Base-by-base conservation (phyloP, 30 jellyfish, hydroid and myxozoan genomes). In the Aurelia coerulea region DNA sequence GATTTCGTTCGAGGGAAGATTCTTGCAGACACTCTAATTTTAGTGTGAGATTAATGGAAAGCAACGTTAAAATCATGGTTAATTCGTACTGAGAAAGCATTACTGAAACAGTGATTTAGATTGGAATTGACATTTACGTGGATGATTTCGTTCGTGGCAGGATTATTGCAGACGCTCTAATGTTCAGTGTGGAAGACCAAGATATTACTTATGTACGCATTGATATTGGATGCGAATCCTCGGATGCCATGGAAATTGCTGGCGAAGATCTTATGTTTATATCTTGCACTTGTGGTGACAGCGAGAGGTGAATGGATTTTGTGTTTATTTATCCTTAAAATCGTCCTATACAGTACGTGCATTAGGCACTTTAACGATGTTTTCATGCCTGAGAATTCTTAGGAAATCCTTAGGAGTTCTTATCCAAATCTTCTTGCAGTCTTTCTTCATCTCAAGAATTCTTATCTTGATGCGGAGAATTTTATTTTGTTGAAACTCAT, bases 211-310 rank as follows among this genome's bases (percentile, higher is more conserved):
- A 83, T 83, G 92, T 83, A 69, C 86, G 92, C 86, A 83, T 62
- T 83, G 80, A 83, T 11, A 53, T 83, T 79, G 92, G 81, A 71
- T 69, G 80, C 32, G 74, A 39, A 29, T 49, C 62, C 56, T 83
- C 92, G 86, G 86, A 83, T 34, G 92, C 92, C 86, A 83, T 83
- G 92, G 92, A 70, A 50, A 46, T 39, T 74, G 74, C 73, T 83
- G 92, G 85, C 86, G 85, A 83, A 83, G 64, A 13, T 72, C 72
- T 14, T 69, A 58, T 14, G 73, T 19, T 2, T 83, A 2, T 10
- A 70, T 10, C 51, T 42, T 83, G 92, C 49, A 29, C 81, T 83
- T 83, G 92, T 62, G 86, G 86, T 16, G 29, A 8, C 15, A 10
- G 34, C 63, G 5, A 53, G 23, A 15, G 92, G 92, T 83, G 62